These are phyloP conservation scores for Acrocephalus kingi DNA, from an alignment of 2,113 vertebrate species.

Conservation along the genomic window DNA sequence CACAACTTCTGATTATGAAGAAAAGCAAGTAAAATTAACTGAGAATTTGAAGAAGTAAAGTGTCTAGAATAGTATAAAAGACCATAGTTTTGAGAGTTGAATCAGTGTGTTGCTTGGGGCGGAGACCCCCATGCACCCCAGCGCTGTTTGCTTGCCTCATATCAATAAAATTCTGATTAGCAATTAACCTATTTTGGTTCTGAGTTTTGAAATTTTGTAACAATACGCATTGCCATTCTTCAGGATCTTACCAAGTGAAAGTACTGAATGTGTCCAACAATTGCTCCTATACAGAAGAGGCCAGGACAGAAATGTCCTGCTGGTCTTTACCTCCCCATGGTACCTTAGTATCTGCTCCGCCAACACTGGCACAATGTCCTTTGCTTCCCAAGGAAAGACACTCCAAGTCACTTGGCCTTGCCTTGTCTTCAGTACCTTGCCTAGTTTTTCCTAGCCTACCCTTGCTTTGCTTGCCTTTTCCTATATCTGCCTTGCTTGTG, in stretches of 20 bases:
- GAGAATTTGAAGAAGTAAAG: no score
- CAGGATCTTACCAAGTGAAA: background rate
- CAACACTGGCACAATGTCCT: background rate
- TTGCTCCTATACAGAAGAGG: background rate
- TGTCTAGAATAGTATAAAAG: no score
- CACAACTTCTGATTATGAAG: no score
- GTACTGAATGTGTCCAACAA: background rate
- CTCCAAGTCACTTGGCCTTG: background rate
- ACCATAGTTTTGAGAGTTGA: no score
- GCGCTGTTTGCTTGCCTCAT: no score
- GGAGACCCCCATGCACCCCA: no score
- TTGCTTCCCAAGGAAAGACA: background rate
- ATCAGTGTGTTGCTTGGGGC: no score
- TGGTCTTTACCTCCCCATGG: background rate
- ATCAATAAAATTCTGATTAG: no score
- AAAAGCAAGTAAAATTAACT: no score
- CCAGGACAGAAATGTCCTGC: background rate
- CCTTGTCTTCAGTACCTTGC: background rate
- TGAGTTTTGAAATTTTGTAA: no score
- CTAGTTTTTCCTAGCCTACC: background rate
- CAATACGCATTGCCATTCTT: background rate
- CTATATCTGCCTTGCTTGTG: background rate
- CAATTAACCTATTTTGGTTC: no score
- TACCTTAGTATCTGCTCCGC: background rate
- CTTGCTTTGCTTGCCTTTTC: background rate